These are phyloP conservation scores for Pachyuromys duprasi DNA, from an alignment of 2,797 vertebrate genomes.

Conservation along the genomic window DNA sequence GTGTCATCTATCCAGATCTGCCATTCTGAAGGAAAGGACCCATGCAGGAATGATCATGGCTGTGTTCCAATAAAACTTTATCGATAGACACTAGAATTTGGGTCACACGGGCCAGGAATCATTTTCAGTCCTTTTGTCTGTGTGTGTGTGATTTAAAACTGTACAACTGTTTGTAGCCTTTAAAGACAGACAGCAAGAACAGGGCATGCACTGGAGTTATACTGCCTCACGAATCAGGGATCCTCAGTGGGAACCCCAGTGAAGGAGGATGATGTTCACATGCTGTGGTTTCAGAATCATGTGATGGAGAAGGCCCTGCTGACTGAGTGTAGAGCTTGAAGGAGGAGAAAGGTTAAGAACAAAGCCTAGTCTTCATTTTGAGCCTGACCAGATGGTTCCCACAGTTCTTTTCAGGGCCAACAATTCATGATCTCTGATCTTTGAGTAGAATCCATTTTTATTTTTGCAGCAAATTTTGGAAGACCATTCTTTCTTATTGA, in stretches of 20 bases:
- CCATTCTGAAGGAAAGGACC: not conserved
- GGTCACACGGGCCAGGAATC: slow-evolving; percentile 34
- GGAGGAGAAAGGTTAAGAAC: not conserved
- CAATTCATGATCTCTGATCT: slow-evolving; percentile 67
- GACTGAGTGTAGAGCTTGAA: not conserved
- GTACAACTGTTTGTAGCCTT: not conserved
- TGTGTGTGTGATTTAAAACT: not conserved
- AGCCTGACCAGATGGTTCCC: slow-evolving; percentile 57
- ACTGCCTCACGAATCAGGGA: not conserved
- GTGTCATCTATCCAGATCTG: not conserved
- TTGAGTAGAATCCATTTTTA: slow-evolving; percentile 40
- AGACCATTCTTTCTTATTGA: slow-evolving; percentile 18
- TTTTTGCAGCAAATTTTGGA: slow-evolving; percentile 61
- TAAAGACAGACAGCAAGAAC: not conserved
- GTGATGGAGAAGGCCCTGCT: not conserved
- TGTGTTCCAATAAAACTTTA: slow-evolving; percentile 52
- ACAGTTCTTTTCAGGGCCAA: slow-evolving; percentile 23
- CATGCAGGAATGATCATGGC: not conserved
- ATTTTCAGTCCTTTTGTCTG: not conserved
- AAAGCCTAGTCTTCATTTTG: slow-evolving; percentile 63
- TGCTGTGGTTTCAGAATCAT: not conserved
- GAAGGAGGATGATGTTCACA: not conserved
- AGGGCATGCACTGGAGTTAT: not conserved
- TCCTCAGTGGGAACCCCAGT: not conserved
- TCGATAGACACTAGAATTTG: slow-evolving; percentile 37